Evolutionary conservation across 2,113 vertebrate genomes (phyloP).

Genomic region (Speoplatyrhinus poulsoni): DNA sequence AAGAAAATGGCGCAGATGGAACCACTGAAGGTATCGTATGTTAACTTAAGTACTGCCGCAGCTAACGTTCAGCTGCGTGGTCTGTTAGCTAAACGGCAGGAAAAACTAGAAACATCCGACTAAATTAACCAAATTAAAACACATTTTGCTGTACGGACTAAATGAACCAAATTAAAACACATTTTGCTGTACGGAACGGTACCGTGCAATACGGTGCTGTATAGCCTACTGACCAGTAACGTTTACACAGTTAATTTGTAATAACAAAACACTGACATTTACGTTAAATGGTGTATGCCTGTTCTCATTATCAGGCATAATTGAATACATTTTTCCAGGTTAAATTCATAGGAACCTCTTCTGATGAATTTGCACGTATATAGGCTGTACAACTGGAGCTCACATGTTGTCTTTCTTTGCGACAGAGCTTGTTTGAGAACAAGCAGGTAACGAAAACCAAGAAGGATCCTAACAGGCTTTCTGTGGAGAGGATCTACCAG

Average conservation of each 20-base stretch:
- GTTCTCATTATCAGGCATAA: too few relatives aligned
- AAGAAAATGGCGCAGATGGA: conserved; percentile 56
- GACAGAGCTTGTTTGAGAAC: conserved; percentile 81
- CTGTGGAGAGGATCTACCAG: conserved; percentile 95
- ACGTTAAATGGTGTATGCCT: too few relatives aligned
- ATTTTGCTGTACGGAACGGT: too few relatives aligned
- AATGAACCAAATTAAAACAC: too few relatives aligned
- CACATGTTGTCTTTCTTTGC: not conserved
- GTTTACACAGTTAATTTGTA: too few relatives aligned
- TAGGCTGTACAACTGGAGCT: not conserved
- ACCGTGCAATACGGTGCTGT: too few relatives aligned
- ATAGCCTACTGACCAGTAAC: too few relatives aligned
- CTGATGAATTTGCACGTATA: not conserved
- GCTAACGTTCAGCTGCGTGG: not conserved
- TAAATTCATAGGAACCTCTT: not conserved
- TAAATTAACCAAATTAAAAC: too few relatives aligned
- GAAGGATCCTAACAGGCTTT: conserved; percentile 83
- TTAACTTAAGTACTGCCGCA: not conserved
- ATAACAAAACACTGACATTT: too few relatives aligned
- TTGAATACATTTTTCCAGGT: too few relatives aligned
- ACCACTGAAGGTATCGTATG: conserved; percentile 70
- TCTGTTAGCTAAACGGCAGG: not conserved
- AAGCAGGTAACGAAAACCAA: conserved; percentile 74
- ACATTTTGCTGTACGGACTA: too few relatives aligned
- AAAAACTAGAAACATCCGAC: not conserved